A percentile compares a stretch with the other conserved stretches of the same genome.
Conservation (phyloP, 2,797 vertebrate genomes). For the Tenualosa ilisha region DNA sequence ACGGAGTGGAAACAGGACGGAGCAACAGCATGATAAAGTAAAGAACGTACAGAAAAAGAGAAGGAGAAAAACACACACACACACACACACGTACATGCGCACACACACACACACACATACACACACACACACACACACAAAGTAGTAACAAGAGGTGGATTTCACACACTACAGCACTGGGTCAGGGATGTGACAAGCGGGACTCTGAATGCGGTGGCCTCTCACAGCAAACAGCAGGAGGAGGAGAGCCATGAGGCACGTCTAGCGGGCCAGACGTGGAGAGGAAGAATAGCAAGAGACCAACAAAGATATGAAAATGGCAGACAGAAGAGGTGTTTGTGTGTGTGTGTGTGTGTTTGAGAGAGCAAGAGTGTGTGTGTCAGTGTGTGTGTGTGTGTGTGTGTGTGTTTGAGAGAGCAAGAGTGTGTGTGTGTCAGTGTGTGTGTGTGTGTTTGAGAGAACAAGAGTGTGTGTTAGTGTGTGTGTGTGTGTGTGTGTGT, state of each 20-base stretch:
- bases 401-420: neutral
- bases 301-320: neutral
- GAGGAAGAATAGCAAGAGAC: neutral
- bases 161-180: neutral
- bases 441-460: neutral
- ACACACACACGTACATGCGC: neutral
- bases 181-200: neutral
- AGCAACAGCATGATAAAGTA: conserved; percentile 3
- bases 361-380: neutral
- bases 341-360: neutral
- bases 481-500: neutral
- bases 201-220: neutral
- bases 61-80: neutral
- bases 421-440: no score
- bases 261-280: neutral
- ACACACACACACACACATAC: neutral
- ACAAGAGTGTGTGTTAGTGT: neutral
- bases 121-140: neutral
- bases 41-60: no score
- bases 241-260: no score
- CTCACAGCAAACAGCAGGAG: neutral
- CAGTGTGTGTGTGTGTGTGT: neutral
- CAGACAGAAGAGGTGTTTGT: conserved; percentile 1
- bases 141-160: neutral
- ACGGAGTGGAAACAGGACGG: conserved; percentile 36